Evolutionary conservation across 2,797 vertebrate genomes (phyloP).

Genomic region (Macroramphosus scolopax): DNA sequence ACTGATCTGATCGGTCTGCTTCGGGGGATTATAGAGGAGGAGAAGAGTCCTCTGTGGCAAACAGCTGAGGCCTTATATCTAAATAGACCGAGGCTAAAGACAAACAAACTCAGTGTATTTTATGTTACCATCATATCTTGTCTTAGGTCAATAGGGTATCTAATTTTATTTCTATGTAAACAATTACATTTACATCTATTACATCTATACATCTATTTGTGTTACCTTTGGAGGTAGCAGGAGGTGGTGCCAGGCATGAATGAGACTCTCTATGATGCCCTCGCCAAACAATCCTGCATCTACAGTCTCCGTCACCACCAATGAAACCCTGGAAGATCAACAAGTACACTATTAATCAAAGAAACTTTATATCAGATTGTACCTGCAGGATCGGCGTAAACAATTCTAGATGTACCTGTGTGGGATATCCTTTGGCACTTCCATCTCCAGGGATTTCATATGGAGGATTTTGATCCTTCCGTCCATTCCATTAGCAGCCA

Average conservation of each 20-base stretch:
- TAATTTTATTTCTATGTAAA: too few relatives aligned
- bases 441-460: slow-evolving; percentile 92
- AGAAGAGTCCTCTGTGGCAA: too few relatives aligned
- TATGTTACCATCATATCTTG: too few relatives aligned
- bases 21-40: too few relatives aligned
- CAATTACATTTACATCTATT: too few relatives aligned
- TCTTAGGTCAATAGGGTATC: too few relatives aligned
- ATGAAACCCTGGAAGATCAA: slow-evolving; percentile 82
- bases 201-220: slow-evolving; percentile 1
- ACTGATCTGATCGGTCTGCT: too few relatives aligned
- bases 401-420: slow-evolving; percentile 75
- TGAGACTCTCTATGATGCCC: slow-evolving; percentile 95
- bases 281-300: slow-evolving; percentile 98
- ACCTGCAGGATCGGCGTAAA: not conserved
- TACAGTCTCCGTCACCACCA: slow-evolving; percentile 99
- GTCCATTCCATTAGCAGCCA: slow-evolving; percentile 88
- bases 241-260: slow-evolving; percentile 95
- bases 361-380: too few relatives aligned
- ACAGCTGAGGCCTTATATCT: too few relatives aligned
- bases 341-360: slow-evolving; percentile 2
- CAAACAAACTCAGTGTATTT: too few relatives aligned
- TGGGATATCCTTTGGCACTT: slow-evolving; percentile 90
- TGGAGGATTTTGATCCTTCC: slow-evolving; percentile 87
- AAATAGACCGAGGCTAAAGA: too few relatives aligned
- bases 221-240: slow-evolving; percentile 90